A percentile compares a stretch with the other conserved stretches of the same genome.
Conservation (phyloP, 2,797 vertebrate genomes). For the Mus caroli region DNA sequence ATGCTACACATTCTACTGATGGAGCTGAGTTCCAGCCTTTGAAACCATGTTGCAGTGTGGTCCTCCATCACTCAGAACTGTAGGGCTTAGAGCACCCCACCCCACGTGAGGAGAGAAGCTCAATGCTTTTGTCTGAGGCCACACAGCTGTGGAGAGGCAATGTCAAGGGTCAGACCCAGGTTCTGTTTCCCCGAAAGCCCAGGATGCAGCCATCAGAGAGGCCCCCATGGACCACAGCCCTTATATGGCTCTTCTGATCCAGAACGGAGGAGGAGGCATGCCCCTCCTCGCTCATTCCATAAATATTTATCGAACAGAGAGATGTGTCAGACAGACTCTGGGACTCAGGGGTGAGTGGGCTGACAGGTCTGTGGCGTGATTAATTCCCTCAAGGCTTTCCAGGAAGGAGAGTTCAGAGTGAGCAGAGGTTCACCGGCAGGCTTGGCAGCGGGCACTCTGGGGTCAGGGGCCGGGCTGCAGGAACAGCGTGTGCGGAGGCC, state of each 20-base stretch:
- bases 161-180: neutral
- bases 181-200: neutral
- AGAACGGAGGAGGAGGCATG: neutral
- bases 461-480: conserved; percentile 33
- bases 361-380: neutral
- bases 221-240: rapidly evolving
- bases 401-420: conserved; percentile 1
- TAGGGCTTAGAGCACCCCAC: neutral
- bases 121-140: neutral
- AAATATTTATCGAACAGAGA: neutral
- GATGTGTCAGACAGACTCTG: neutral
- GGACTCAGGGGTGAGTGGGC: neutral
- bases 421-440: neutral
- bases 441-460: neutral
- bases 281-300: neutral
- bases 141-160: neutral
- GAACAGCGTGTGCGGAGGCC: conserved; percentile 71
- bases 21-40: neutral
- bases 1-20: too few relatives aligned
- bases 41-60: neutral
- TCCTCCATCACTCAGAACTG: neutral
- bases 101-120: neutral
- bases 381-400: neutral
- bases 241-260: neutral
- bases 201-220: neutral